A percentile compares a stretch with the other conserved stretches of the same genome.
Conservation (phyloP, 1,140 invertebrate species). For the Listronotus oregonensis region DNA sequence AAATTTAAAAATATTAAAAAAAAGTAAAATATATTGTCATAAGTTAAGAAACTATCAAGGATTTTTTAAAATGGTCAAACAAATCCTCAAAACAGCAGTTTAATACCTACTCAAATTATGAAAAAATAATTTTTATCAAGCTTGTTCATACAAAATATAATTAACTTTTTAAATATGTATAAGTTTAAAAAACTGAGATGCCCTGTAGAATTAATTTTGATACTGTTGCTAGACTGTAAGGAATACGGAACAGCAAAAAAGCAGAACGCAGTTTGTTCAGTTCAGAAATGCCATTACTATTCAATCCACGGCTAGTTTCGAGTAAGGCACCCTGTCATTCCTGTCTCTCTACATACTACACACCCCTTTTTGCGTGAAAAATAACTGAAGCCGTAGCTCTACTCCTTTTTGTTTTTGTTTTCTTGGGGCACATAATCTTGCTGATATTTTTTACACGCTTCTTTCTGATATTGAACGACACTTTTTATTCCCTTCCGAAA, state of each 20-base stretch:
- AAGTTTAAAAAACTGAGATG: conserved; percentile 8
- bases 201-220: conserved; percentile 25
- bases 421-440: conserved; percentile 21
- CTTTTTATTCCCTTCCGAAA: conserved; percentile 9
- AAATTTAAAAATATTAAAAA: no score
- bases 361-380: conserved; percentile 46
- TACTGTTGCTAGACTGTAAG: conserved; percentile 2
- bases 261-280: conserved; percentile 24
- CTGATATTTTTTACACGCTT: conserved; percentile 25
- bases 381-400: conserved; percentile 47
- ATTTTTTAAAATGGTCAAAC: no score
- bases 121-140: no score
- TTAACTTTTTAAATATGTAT: no score
- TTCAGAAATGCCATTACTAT: conserved; percentile 48
- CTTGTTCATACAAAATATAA: not conserved
- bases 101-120: not conserved
- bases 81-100: no score
- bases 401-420: conserved; percentile 38
- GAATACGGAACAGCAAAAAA: conserved; percentile 21
- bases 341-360: conserved; percentile 52
- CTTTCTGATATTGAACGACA: conserved; percentile 19
- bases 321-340: conserved; percentile 50
- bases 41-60: no score
- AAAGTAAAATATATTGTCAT: no score
- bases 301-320: conserved; percentile 46